Conservation (phyloP, 2,888 invertebrate genomes). For the Tachina fera region DNA sequence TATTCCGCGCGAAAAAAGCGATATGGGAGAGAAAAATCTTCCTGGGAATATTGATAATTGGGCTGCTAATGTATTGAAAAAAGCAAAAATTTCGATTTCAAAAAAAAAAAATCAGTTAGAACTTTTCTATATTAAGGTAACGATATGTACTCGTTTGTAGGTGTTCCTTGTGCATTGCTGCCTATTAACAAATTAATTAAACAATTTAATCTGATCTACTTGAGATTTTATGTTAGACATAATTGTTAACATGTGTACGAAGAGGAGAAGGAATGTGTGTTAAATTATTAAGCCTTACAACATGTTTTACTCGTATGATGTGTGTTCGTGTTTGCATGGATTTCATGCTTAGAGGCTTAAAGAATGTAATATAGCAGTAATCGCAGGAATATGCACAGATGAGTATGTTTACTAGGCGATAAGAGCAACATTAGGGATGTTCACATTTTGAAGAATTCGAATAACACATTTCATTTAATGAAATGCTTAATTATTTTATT, state of each 20-base stretch:
- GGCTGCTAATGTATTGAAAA: no score
- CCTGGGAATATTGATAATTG: no score
- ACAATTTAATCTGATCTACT: conserved; percentile 41
- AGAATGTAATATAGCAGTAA: conserved; percentile 43
- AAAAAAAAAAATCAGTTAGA: no score
- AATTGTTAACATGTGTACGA: conserved; percentile 26
- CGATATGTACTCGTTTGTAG: background rate
- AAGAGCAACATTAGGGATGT: conserved; percentile 12
- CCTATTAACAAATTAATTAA: conserved; percentile 52
- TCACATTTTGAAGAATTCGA: background rate
- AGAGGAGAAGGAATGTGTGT: background rate
- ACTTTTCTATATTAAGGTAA: no score
- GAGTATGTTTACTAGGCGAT: background rate
- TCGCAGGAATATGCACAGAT: conserved; percentile 8
- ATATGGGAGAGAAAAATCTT: no score
- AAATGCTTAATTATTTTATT: no score
- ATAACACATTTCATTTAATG: no score
- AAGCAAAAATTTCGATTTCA: no score
- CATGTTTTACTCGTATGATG: background rate
- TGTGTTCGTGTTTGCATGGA: background rate
- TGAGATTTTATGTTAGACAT: conserved; percentile 33
- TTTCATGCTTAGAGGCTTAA: conserved; percentile 56
- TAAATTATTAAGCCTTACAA: background rate
- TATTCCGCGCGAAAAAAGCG: no score
- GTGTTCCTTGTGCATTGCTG: background rate